phyloP scores from a whole-genome alignment of 2,888 invertebrate genomes.

The Diarsia dahlii region DNA sequence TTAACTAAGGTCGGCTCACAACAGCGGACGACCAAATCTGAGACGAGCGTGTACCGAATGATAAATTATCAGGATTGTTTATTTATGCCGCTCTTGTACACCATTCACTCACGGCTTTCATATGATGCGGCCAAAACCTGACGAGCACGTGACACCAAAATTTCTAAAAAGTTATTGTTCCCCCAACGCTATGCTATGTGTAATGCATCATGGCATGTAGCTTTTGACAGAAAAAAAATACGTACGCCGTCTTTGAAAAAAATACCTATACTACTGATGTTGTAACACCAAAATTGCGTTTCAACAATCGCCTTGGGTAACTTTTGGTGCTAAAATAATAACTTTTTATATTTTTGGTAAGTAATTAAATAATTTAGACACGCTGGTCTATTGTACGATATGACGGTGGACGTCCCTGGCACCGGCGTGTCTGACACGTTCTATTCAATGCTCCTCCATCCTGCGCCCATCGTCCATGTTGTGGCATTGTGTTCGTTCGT shows the following conservation, averaged over 20 bases:
- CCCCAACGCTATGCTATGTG: conserved; percentile 2
- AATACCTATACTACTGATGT: conserved; percentile 21
- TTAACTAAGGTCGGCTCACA: conserved; percentile 70
- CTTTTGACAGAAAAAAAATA: neutral
- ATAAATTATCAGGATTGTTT: conserved; percentile 66
- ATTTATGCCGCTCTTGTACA: conserved; percentile 65
- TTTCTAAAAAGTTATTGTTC: conserved; percentile 64
- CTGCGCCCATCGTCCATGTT: conserved; percentile 47
- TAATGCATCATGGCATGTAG: neutral
- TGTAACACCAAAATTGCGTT: conserved; percentile 40
- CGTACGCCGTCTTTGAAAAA: neutral
- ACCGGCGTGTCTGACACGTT: conserved; percentile 67
- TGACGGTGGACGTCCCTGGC: conserved; percentile 48
- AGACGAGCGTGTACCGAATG: conserved; percentile 70
- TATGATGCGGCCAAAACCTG: conserved; percentile 55
- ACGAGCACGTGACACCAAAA: conserved; percentile 57
- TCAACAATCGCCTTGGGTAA: conserved; percentile 43
- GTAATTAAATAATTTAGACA: conserved; percentile 58
- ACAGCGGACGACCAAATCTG: conserved; percentile 67
- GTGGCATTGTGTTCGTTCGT: conserved; percentile 65
- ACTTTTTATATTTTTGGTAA: conserved; percentile 45
- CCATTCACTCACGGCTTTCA: conserved; percentile 62
- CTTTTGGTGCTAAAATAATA: conserved; percentile 36
- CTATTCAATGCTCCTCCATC: conserved; percentile 64
- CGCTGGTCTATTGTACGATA: conserved; percentile 58